These are phyloP conservation scores for Synanceia verrucosa DNA, from an alignment of 2,797 vertebrate genomes.

Conservation along the genomic window DNA sequence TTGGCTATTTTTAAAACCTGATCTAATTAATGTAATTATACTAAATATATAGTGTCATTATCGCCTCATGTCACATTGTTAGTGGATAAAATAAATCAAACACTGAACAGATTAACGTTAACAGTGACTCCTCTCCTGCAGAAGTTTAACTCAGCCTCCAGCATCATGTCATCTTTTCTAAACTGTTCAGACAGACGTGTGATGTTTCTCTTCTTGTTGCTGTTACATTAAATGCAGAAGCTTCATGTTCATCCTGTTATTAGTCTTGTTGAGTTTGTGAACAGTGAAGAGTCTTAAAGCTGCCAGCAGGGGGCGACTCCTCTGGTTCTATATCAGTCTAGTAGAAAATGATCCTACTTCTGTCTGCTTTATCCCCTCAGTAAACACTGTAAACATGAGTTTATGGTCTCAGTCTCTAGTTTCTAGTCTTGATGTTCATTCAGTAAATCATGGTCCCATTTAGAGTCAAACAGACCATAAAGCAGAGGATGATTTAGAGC, in stretches of 20 bases:
- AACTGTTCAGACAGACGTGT: slow-evolving; percentile 33
- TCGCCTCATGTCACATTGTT: no score
- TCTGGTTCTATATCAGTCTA: background rate
- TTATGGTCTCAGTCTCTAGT: no score
- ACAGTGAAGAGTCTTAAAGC: background rate
- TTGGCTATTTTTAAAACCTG: no score
- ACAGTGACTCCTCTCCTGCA: background rate
- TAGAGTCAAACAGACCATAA: no score
- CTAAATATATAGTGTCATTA: no score
- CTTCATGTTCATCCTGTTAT: slow-evolving; percentile 32
- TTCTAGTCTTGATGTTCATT: no score
- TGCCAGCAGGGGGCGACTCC: background rate
- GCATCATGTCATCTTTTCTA: slow-evolving; percentile 25
- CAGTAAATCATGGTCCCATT: no score
- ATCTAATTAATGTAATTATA: no score
- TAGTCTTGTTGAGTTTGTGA: slow-evolving; percentile 25
- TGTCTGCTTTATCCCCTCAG: no score
- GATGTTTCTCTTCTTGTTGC: slow-evolving; percentile 28
- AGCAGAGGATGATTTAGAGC: no score
- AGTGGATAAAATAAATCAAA: background rate
- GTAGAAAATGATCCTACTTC: background rate
- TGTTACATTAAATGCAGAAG: slow-evolving; percentile 61
- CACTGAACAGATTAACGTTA: background rate
- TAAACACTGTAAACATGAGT: no score
- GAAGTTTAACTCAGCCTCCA: background rate